phyloP scores from a whole-genome alignment of 2,888 invertebrate genomes.

The Dryobotodes eremita region DNA sequence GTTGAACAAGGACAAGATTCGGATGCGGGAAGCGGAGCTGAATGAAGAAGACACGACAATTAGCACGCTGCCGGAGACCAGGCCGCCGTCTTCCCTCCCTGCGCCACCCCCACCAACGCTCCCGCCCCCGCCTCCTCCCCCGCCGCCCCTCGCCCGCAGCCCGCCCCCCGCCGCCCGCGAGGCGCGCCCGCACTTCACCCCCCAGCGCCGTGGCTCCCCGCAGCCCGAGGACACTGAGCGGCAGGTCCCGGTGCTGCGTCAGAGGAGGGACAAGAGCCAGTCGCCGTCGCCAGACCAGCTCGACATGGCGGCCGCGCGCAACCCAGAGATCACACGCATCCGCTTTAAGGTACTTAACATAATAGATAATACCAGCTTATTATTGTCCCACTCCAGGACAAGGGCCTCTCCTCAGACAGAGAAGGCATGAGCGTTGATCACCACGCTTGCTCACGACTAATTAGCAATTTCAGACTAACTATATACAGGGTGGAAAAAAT shows the following conservation, averaged over 20 bases:
- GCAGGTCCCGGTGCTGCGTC: neutral
- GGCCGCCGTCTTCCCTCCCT: neutral
- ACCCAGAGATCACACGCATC: constrained; percentile 67
- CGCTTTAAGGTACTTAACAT: constrained; percentile 71
- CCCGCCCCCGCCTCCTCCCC: neutral
- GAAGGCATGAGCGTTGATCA: neutral
- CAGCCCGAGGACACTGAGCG: neutral
- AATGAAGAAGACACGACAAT: neutral
- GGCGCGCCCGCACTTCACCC: too few relatives aligned
- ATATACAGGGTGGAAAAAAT: too few relatives aligned
- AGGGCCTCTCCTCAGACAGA: neutral
- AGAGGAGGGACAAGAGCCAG: neutral
- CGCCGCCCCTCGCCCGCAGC: too few relatives aligned
- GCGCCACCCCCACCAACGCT: neutral
- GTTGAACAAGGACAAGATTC: constrained; percentile 15
- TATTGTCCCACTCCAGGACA: neutral
- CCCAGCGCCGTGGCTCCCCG: neutral
- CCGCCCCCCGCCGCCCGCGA: too few relatives aligned
- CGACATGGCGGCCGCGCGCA: constrained; percentile 81
- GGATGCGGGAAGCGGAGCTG: neutral
- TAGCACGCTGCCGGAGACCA: neutral
- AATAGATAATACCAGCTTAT: neutral
- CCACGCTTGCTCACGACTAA: neutral
- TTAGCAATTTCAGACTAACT: neutral
- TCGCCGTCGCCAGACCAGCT: constrained; percentile 67